phyloP scores from a whole-genome alignment of 2,113 vertebrate genomes.

The Megalops atlanticus region DNA sequence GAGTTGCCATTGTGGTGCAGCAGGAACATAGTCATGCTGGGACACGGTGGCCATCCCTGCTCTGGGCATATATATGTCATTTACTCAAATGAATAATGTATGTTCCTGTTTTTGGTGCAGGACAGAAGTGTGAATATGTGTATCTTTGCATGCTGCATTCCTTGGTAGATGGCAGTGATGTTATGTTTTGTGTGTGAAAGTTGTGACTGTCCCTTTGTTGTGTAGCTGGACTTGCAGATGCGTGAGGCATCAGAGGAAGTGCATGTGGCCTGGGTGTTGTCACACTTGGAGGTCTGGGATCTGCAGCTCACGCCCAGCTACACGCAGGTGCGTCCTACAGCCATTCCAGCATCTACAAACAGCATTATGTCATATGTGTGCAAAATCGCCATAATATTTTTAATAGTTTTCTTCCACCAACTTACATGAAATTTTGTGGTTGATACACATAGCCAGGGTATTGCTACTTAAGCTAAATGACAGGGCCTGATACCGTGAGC shows the following conservation, averaged over 20 bases:
- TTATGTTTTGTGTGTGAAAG: background rate
- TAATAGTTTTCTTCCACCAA: no score
- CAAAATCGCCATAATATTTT: background rate
- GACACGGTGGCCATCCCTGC: conserved; percentile 37
- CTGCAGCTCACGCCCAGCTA: conserved; percentile 58
- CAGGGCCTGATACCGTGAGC: background rate
- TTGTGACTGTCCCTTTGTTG: conserved; percentile 22
- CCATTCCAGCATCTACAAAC: background rate
- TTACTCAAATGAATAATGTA: no score
- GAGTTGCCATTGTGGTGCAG: conserved; percentile 11
- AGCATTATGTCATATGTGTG: background rate
- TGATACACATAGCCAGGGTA: background rate
- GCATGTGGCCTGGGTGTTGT: conserved; percentile 76
- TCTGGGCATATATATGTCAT: no score
- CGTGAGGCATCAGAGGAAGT: conserved; percentile 76
- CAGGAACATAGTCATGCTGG: conserved; percentile 55
- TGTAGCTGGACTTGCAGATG: conserved; percentile 84
- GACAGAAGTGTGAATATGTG: background rate
- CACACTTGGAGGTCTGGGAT: conserved; percentile 50
- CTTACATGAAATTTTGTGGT: background rate
- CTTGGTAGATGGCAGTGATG: background rate
- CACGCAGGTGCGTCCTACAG: conserved; percentile 56
- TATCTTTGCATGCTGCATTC: conserved; percentile 4
- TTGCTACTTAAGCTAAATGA: background rate
- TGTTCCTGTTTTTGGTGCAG: background rate